Base-by-base conservation (phyloP, 2,888 invertebrate species). In the Leptopilina myrica region DNA sequence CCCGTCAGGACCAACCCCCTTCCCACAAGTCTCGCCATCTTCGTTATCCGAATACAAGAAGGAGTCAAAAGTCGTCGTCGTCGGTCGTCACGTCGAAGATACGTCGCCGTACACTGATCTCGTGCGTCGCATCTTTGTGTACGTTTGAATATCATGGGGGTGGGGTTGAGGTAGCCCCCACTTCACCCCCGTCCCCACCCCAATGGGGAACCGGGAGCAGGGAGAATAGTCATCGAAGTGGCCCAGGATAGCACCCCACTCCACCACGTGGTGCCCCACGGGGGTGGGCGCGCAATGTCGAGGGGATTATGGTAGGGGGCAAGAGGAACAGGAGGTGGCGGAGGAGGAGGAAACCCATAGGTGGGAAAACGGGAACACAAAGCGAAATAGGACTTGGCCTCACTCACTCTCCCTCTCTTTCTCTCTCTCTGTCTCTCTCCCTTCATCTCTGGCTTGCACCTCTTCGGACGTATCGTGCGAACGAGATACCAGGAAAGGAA, bases 231-330 rank as follows among this genome's bases (percentile, higher is more conserved):
- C 79, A 73, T 80, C 77, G 76, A 79, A 81, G 83, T 84, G 82
- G 81, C 85, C 86, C 84, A 85, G 86, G 92, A 92, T 79, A 79
- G 81, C 80, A 86, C 88, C 87, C 87, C 88, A 88, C 88, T 88
- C 88, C 86, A 85, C 85, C 85, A 84, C 81, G 82, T 81, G 88
- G 85, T 87, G 83, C 86, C 86, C 86, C 85, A 85, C 83, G 84
- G 86, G 86, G 88, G 85, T 85, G 86, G 84, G 83, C 84, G 76
- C 76, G 83, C 83, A 81, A 81, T 73, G 73, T 77, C 80, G 80
- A 69, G 79, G 81, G 82, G 77, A 78, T 77, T 79, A 83, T 80
- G 81, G 79, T 76, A 82, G 80, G 84, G 80, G 82, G 78, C 80
- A 78, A 80, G 76, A 78, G 78, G 77, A 81, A 79, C 82, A 81